A percentile compares a stretch with the other conserved stretches of the same genome.
phyloP scores from a whole-genome alignment of 2,888 invertebrate species.

The Pyrgus malvae region DNA sequence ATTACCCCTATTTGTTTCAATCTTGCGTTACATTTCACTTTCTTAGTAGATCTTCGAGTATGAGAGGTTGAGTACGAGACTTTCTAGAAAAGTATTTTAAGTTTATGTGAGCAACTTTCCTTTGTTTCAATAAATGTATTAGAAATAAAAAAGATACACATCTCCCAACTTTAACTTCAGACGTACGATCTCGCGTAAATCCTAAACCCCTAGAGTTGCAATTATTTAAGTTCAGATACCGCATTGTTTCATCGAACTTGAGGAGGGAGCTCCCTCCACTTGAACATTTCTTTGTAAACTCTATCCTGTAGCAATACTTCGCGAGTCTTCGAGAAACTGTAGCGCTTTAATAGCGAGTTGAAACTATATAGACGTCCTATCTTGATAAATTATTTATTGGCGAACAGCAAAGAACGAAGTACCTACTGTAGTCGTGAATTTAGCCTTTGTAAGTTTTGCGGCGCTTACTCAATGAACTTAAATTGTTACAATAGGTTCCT shows the following conservation, averaged over 20 bases:
- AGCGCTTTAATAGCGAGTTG: slow-evolving; percentile 16
- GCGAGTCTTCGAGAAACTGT: slow-evolving; percentile 18
- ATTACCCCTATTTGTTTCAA: too few relatives aligned
- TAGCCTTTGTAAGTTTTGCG: slow-evolving; percentile 9
- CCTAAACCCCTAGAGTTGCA: slow-evolving; percentile 19
- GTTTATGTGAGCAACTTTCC: too few relatives aligned
- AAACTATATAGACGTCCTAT: slow-evolving; percentile 17
- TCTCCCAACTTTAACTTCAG: slow-evolving; percentile 1
- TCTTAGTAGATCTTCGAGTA: too few relatives aligned
- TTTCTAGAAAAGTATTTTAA: too few relatives aligned
- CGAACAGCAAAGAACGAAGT: slow-evolving; percentile 12
- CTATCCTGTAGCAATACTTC: slow-evolving; percentile 23
- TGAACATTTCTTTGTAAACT: slow-evolving; percentile 27
- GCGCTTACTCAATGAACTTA: background rate
- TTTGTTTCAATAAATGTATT: background rate
- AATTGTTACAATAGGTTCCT: background rate
- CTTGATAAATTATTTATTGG: slow-evolving; percentile 19
- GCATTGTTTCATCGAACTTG: slow-evolving; percentile 27
- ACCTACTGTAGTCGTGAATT: background rate
- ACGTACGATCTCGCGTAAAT: slow-evolving; percentile 17
- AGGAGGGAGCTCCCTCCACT: slow-evolving; percentile 16
- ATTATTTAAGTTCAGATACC: slow-evolving; percentile 21
- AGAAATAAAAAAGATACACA: slow-evolving; percentile 6
- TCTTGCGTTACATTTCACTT: too few relatives aligned
- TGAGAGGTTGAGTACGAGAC: too few relatives aligned